Evolutionary conservation across 2,888 invertebrate species (phyloP).

Genomic region (Hydriomena furcata): DNA sequence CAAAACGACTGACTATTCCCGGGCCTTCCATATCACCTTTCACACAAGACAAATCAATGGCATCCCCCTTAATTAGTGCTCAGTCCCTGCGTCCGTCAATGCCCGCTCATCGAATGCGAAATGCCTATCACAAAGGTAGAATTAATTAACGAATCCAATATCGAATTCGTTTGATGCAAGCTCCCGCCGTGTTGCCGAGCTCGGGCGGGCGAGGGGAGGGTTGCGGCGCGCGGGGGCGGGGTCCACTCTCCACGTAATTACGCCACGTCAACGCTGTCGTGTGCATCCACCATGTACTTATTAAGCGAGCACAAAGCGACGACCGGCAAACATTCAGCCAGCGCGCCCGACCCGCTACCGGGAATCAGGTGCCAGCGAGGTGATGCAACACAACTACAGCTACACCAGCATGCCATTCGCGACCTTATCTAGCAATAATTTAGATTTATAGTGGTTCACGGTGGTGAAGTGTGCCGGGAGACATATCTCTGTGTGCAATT

Average conservation of each 20-base stretch:
- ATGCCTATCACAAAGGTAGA: slow-evolving; percentile 55
- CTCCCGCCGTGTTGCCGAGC: slow-evolving; percentile 16
- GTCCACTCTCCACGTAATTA: slow-evolving; percentile 57
- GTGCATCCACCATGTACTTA: slow-evolving; percentile 48
- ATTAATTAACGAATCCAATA: slow-evolving; percentile 62
- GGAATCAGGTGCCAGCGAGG: slow-evolving; percentile 54
- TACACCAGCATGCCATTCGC: slow-evolving; percentile 32
- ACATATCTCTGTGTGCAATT: slow-evolving; percentile 40
- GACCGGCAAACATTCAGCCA: slow-evolving; percentile 45
- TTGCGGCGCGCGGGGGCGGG: slow-evolving; percentile 32
- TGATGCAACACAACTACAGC: slow-evolving; percentile 56
- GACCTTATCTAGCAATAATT: slow-evolving; percentile 36
- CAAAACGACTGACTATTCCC: not conserved
- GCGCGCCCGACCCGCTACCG: slow-evolving; percentile 40
- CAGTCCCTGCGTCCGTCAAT: slow-evolving; percentile 43
- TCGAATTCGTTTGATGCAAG: slow-evolving; percentile 52
- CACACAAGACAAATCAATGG: slow-evolving; percentile 29
- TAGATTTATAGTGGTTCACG: slow-evolving; percentile 24
- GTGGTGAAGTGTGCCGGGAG: slow-evolving; percentile 41
- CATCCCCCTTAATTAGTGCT: slow-evolving; percentile 48
- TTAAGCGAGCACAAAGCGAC: slow-evolving; percentile 51
- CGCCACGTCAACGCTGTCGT: slow-evolving; percentile 54
- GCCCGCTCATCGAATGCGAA: slow-evolving; percentile 45
- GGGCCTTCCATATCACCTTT: slow-evolving; percentile 1
- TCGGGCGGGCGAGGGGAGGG: slow-evolving; percentile 5